Evolutionary conservation across 2,888 invertebrate genomes (phyloP).

Genomic region (Bugula neritina): DNA sequence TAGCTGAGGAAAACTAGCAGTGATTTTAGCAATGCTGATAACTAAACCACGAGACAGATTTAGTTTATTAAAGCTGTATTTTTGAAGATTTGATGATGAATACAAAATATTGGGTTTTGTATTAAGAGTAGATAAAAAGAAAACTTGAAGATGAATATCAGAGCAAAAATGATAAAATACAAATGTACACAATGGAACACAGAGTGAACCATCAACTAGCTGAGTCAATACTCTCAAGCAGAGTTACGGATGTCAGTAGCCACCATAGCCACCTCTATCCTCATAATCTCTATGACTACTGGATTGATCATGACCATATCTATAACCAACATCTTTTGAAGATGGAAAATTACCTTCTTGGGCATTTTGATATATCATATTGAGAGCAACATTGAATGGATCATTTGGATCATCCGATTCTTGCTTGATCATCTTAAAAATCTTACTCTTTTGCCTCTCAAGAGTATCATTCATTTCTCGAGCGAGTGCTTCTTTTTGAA

Average conservation of each 20-base stretch:
- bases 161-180: too few relatives aligned
- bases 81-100: too few relatives aligned
- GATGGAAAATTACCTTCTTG: not conserved
- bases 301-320: not conserved
- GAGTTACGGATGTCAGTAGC: not conserved
- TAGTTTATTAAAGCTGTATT: too few relatives aligned
- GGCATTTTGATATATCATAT: not conserved
- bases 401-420: not conserved
- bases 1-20: too few relatives aligned
- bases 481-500: not conserved
- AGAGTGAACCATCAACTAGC: too few relatives aligned
- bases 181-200: too few relatives aligned
- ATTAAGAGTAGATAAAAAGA: too few relatives aligned
- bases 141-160: too few relatives aligned
- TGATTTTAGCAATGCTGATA: too few relatives aligned
- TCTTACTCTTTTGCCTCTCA: not conserved
- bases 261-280: conserved; percentile 7
- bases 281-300: not conserved
- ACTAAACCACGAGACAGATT: too few relatives aligned
- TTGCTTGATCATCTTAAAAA: not conserved
- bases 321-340: not conserved
- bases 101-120: too few relatives aligned
- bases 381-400: not conserved
- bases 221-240: too few relatives aligned
- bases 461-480: not conserved